A percentile compares a stretch with the other conserved stretches of the same genome.
These are phyloP conservation scores for Calcarius lapponicus DNA, from an alignment of 2,797 vertebrate genomes.

Conservation along the genomic window DNA sequence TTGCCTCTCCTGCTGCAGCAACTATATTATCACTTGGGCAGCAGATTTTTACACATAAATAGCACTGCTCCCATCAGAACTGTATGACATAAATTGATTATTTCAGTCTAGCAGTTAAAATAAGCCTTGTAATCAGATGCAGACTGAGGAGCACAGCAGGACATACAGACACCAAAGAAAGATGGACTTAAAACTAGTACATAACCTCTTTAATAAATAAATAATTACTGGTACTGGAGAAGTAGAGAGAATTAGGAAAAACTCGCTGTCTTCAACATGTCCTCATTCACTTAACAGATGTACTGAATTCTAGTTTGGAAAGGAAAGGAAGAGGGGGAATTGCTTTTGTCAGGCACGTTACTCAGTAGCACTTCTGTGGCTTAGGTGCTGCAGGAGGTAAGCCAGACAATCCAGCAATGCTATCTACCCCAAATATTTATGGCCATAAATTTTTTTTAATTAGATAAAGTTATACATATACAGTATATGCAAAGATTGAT, in stretches of 20 bases:
- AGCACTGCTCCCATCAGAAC: neutral
- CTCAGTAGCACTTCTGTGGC: neutral
- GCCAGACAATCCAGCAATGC: neutral
- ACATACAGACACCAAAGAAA: neutral
- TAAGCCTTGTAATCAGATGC: neutral
- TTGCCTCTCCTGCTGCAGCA: neutral
- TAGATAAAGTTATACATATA: neutral
- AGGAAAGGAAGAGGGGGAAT: neutral
- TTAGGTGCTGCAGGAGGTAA: neutral
- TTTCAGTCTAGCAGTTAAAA: conserved; percentile 25
- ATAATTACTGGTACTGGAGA: neutral
- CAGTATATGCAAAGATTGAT: neutral
- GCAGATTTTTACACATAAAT: neutral
- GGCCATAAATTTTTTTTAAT: neutral
- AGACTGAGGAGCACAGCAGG: conserved; percentile 7
- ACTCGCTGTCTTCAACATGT: neutral
- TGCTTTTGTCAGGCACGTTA: neutral
- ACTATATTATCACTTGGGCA: neutral
- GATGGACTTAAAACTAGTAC: neutral
- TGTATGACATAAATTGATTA: neutral
- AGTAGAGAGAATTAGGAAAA: neutral
- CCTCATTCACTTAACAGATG: neutral
- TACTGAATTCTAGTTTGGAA: neutral
- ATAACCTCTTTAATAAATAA: neutral
- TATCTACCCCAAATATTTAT: neutral